Evolutionary conservation across 2,888 invertebrate genomes (phyloP).

Genomic region (Crepidodera aurea): DNA sequence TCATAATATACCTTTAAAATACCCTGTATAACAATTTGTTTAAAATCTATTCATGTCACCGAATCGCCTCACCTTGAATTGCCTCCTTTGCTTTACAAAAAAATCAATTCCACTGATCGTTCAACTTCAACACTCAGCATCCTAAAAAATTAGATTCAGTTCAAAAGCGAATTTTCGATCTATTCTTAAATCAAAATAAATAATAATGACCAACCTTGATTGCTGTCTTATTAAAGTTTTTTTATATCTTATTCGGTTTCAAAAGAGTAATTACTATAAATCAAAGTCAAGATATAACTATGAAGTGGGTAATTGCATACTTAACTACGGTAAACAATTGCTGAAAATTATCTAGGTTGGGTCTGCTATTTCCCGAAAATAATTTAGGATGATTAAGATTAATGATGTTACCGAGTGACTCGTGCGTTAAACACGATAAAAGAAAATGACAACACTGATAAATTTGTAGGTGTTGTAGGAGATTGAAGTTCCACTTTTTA

Average conservation of each 20-base stretch:
- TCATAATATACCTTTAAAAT: too few species aligned
- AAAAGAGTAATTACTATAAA: slow-evolving; percentile 20
- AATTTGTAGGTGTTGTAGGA: too few species aligned
- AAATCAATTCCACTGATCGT: neutral
- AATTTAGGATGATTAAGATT: slow-evolving; percentile 15
- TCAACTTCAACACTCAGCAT: neutral
- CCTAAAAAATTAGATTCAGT: slow-evolving; percentile 9
- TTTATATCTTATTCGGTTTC: slow-evolving; percentile 10
- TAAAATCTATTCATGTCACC: slow-evolving; percentile 3
- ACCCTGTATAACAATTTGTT: neutral
- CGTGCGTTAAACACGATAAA: neutral
- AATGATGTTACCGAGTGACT: neutral
- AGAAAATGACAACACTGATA: neutral
- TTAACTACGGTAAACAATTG: slow-evolving; percentile 20
- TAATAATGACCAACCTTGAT: slow-evolving; percentile 11
- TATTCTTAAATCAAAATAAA: neutral
- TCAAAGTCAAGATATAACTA: slow-evolving; percentile 17
- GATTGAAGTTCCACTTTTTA: too few species aligned
- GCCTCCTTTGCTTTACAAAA: neutral
- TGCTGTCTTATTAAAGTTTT: slow-evolving; percentile 15
- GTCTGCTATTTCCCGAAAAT: slow-evolving; percentile 4
- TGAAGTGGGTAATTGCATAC: slow-evolving; percentile 22
- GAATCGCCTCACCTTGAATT: slow-evolving; percentile 14
- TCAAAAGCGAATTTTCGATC: slow-evolving; percentile 5
- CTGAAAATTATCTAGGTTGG: slow-evolving; percentile 16